Conservation (phyloP, 1,140 invertebrate genomes). For the Zaprionus vittiger region DNA sequence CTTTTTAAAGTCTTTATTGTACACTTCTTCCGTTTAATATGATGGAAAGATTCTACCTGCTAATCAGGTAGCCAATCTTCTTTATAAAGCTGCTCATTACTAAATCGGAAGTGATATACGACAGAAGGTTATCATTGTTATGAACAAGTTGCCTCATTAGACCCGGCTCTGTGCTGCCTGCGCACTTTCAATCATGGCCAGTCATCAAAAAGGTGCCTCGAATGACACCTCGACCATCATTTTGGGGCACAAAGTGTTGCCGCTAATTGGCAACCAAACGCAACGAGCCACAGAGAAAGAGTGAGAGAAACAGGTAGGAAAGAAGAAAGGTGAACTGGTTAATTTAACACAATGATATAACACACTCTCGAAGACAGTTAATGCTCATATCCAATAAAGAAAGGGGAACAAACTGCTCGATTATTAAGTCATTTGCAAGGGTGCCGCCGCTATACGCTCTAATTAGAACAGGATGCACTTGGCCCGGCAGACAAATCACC, state of each 20-base stretch:
- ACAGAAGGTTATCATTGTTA: background rate
- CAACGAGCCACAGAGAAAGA: slow-evolving; percentile 5
- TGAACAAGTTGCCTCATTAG: slow-evolving; percentile 32
- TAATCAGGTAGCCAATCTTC: background rate
- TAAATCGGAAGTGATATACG: slow-evolving; percentile 71
- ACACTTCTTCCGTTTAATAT: background rate
- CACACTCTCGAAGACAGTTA: slow-evolving; percentile 42
- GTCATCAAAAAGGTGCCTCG: slow-evolving; percentile 74
- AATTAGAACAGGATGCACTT: slow-evolving; percentile 71
- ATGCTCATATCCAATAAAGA: slow-evolving; percentile 32
- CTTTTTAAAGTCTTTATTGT: background rate
- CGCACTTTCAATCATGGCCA: slow-evolving; percentile 51
- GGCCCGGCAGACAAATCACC: slow-evolving; percentile 13
- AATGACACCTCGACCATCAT: slow-evolving; percentile 63
- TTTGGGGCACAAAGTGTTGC: slow-evolving; percentile 37
- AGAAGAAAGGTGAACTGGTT: slow-evolving; percentile 54
- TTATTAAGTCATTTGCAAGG: slow-evolving; percentile 66
- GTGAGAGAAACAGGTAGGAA: slow-evolving; percentile 9
- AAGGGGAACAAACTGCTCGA: slow-evolving; percentile 21
- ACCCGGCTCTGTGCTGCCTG: slow-evolving; percentile 1
- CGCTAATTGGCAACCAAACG: slow-evolving; percentile 52
- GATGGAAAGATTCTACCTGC: background rate
- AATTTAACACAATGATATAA: slow-evolving; percentile 76
- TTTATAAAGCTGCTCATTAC: slow-evolving; percentile 20
- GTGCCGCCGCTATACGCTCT: slow-evolving; percentile 23